Evolutionary conservation across 2,888 invertebrate species (phyloP), one percentile per base, ranked within the genome.

Genomic region (Spodoptera picta): DNA sequence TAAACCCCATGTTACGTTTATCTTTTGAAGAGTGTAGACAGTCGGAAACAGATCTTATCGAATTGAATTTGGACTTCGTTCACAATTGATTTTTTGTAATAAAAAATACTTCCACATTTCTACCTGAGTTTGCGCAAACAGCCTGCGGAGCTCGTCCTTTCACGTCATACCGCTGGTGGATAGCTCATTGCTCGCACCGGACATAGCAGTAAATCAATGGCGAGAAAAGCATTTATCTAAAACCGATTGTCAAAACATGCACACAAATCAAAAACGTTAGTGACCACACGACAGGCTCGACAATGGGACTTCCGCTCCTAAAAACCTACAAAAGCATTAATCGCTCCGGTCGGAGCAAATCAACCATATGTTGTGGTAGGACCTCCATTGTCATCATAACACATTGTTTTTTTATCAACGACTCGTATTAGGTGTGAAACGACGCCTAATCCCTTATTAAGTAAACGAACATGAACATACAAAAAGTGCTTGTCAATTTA

Each of bases 161-260:
- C 60, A 54, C 68, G 60, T 69, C 60, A 70, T 76, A 60, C 68
- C 57, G 48, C 62, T 47, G 62, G 58, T 69, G 66, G 70, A 73
- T 75, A 75, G 60, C 60, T 73, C 67, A 62, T 77, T 73, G 58
- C 75, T 64, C 43, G 52, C 59, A 75, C 79, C 83, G 83, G 85
- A 84, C 83, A 76, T 68, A 73, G 60, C 70, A 69, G 72, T 86
- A 84, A 85, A 85, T 83, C 80, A 81, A 80, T 80, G 73, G 78
- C 66, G 69, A 73, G 72, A 70, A 59, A 57, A 74, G 67, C 72
- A 80, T 87, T 87, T 87, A 87, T 86, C 86, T 85, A 87, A 83
- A 75, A 83, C 68, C 85, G 81, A 80, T 86, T 90, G 91, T 92
- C 90, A 91, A 88, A 91, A 92, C 88, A 90, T 79, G 82, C 60